phyloP scores from a whole-genome alignment of 2,113 vertebrate species.

The Carassius auratus region DNA sequence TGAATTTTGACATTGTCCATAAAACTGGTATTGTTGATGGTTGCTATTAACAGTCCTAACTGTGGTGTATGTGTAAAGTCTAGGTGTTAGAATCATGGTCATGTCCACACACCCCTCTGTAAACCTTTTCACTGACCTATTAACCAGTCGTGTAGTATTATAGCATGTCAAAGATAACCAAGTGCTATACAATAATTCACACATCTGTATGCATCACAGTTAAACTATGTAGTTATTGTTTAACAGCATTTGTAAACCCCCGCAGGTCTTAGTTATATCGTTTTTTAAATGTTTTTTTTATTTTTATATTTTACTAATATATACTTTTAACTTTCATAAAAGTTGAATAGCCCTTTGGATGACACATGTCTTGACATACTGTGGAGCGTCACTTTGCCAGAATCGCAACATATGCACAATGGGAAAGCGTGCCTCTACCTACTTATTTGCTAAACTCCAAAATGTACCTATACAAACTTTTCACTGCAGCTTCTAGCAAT shows the following conservation, averaged over 20 bases:
- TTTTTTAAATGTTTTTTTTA: not conserved
- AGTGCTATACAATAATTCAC: too few relatives aligned
- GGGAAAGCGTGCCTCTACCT: not conserved
- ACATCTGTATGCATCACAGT: not conserved
- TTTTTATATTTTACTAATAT: too few relatives aligned
- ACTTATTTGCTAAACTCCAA: not conserved
- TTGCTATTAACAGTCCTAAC: not conserved
- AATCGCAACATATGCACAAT: not conserved
- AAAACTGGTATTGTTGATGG: not conserved
- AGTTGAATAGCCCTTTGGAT: not conserved
- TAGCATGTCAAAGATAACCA: not conserved
- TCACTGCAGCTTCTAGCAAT: not conserved
- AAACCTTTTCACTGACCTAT: not conserved
- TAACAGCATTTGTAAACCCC: constrained; percentile 4
- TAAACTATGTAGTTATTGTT: constrained; percentile 2
- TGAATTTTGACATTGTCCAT: not conserved
- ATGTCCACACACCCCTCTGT: too few relatives aligned
- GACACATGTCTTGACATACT: not conserved
- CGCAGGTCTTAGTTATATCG: not conserved
- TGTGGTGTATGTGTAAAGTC: not conserved
- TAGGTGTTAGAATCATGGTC: not conserved
- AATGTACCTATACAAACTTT: not conserved
- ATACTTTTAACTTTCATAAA: constrained; percentile 7
- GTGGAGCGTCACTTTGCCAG: not conserved
- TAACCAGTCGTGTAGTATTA: not conserved